Base-by-base conservation (phyloP, 2,888 invertebrate genomes). In the Anthophora plumipes region DNA sequence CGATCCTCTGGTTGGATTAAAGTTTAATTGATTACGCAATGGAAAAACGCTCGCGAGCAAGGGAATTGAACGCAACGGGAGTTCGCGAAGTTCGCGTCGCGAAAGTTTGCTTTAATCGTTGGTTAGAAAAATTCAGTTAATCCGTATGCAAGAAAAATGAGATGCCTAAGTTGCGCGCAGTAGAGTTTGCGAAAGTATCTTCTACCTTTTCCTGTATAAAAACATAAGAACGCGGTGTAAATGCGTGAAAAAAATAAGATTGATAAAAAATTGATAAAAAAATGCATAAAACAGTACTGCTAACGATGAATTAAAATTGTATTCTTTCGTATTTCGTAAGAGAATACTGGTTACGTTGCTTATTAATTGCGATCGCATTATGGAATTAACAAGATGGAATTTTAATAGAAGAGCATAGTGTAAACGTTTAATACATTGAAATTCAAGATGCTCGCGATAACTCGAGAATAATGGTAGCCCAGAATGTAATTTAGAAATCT, bases 21-120 rank as follows among this genome's bases (percentile, higher is more conserved):
- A 71, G 20, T 77, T 77, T 60, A 71, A 77, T 77, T 60, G 71
- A 71, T 77, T 66, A 66, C 52, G 25, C 52, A 46, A 31, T 20
- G 52, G 61, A 31, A 66, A 43, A 71, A 52, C n/a, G 46, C 37
- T 54, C n/a, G 12, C 22, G 46, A 48, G 37, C 55, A 22, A 8
- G 20, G 43, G 43, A 54, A 54, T 63, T 31, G 39, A 41, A 41
- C 41, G 17, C 20, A 46, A 48, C 20, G 22, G n/a, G 17, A 59
- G 59, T 41, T 67, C 0, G 50, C 17, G 50, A 60, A 70, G 20
- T 37, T 57, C 3, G 11, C 37, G 48, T 39, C 52, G 12, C 52
- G 61, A 25, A 52, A 70, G 25, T 61, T 70, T 25, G 9, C 9
- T 59, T 59, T 37, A 31, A 46, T 68, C 57, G 43, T 31, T 25